Base-by-base conservation (phyloP, 2,888 invertebrate species). In the Limnephilus auricula region DNA sequence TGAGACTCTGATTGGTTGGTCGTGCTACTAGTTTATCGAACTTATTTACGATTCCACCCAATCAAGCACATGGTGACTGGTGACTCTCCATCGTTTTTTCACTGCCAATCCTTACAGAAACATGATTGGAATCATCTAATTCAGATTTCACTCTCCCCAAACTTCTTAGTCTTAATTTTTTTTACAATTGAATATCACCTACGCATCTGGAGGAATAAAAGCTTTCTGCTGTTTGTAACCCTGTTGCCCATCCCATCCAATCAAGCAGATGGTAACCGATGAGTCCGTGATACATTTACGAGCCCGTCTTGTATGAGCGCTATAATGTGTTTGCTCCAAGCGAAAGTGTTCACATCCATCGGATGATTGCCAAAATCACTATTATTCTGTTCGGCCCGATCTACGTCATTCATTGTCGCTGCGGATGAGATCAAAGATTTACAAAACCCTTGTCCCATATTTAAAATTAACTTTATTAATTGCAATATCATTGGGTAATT, bases 211-310 rank as follows among this genome's bases (percentile, higher is more conserved):
- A n/a, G 65, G n/a, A 65, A 25, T 65, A 9, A 65, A 65, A 65
- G 65, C 65, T 65, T 65, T 25, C 5, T 2, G 31, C 82, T 34
- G n/a, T n/a, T n/a, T n/a, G 82, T 82, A 32, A 2, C 25, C 82
- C 82, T 31, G 82, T 82, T 32, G 34, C 25, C 80, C 25, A 82
- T 82, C 30, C 31, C 80, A 25, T 18, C 80, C 80, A 34, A 82
- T 82, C 85, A 65, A n/a, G 25, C 40, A 85, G 40, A 85, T 85
- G 85, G 85, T 37, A 85, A 30, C 85, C 30, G 85, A 85, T 85
- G 84, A 45, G 2, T 30, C n/a, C n/a, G n/a, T 85, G 84, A 85
- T 85, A 85, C 40, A 85, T 85, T 85, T 85, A 85, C 85, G 85
- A 85, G 5, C 84, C 45, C 37, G n/a, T 85, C n/a, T 85, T 85